These are phyloP conservation scores for Drosophila oshimai DNA, from an alignment of 1,140 invertebrate genomes.

Conservation along the genomic window DNA sequence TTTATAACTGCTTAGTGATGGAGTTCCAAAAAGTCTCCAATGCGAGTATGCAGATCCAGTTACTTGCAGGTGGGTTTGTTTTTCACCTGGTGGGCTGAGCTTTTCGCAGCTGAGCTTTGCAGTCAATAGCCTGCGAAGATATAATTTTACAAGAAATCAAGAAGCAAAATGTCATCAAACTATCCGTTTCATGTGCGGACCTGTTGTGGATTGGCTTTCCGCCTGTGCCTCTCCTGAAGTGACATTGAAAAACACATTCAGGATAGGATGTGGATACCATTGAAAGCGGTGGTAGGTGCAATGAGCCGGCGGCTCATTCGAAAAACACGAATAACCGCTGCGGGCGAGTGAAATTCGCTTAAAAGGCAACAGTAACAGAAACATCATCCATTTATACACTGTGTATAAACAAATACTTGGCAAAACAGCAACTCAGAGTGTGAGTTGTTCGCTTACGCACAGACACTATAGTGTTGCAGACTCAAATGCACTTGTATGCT, in stretches of 20 bases:
- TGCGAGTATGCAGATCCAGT: neutral
- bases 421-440: neutral
- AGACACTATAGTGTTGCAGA: neutral
- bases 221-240: neutral
- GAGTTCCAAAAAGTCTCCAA: neutral
- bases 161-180: conserved; percentile 62
- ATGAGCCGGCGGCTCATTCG: neutral
- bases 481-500: conserved; percentile 2
- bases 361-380: conserved; percentile 3
- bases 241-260: conserved; percentile 27
- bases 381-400: neutral
- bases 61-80: neutral
- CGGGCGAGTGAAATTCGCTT: conserved; percentile 2
- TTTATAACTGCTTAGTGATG: conserved; percentile 1
- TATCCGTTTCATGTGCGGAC: conserved; percentile 30
- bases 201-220: conserved; percentile 31
- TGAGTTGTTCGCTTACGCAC: neutral
- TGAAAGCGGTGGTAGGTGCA: conserved; percentile 9
- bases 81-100: neutral
- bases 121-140: conserved; percentile 8
- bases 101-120: neutral
- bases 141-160: conserved; percentile 35
- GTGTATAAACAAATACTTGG: neutral
- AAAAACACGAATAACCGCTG: neutral
- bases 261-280: no score